Evolutionary conservation across 2,888 invertebrate species (phyloP).

Genomic region (Drosophila ochracea): DNA sequence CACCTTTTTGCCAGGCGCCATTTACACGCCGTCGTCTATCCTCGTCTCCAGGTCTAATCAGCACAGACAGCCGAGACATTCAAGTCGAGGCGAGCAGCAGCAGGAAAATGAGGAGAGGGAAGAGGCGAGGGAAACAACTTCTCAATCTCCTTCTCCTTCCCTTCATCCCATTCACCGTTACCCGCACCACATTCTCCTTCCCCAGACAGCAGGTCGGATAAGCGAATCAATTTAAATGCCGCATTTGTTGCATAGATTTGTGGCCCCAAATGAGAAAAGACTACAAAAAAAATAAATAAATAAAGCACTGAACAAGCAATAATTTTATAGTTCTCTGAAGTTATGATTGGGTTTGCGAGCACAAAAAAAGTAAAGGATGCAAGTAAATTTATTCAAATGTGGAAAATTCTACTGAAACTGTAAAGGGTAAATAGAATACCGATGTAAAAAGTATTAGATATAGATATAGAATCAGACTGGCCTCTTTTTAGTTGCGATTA

Average conservation of each 20-base stretch:
- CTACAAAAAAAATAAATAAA: constrained; percentile 19
- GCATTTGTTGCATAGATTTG: constrained; percentile 74
- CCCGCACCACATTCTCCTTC: constrained; percentile 2
- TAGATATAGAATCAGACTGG: neutral
- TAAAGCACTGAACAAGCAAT: constrained; percentile 36
- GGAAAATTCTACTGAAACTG: neutral
- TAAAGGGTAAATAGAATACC: neutral
- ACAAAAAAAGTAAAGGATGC: neutral
- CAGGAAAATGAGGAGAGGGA: neutral
- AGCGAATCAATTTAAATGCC: constrained; percentile 80
- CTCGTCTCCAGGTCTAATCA: constrained; percentile 78
- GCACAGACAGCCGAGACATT: constrained; percentile 67
- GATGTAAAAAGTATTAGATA: neutral
- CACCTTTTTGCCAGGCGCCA: constrained; percentile 80
- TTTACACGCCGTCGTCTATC: constrained; percentile 81
- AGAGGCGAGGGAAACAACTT: constrained; percentile 8
- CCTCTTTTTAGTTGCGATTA: neutral
- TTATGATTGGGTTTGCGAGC: constrained; percentile 9
- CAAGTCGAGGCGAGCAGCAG: constrained; percentile 1
- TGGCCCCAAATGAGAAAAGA: constrained; percentile 36
- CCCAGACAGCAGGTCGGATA: constrained; percentile 37
- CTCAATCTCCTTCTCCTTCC: constrained; percentile 18
- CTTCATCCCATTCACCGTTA: constrained; percentile 8
- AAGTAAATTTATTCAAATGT: neutral
- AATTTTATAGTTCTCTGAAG: constrained; percentile 29